phyloP scores from a whole-genome alignment of 2,113 vertebrate genomes.

The Oryctolagus cuniculus region mOryCun1.1 NC_091437.1:45430501-45431000 shows the following conservation, averaged over 20 bases:
- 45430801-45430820: not conserved
- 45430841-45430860: conserved; percentile 35
- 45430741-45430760: not conserved
- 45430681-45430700: not conserved
- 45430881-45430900: not conserved
- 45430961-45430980: not conserved
- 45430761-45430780: not conserved
- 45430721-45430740: not conserved
- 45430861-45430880: conserved; percentile 17
- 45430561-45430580: not conserved
- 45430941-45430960: conserved; percentile 17
- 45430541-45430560: not conserved
- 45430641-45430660: not conserved
- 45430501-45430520: not conserved
- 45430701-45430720: not conserved
- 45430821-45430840: not conserved
- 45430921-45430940: conserved; percentile 28
- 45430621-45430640: not conserved
- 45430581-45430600: not conserved
- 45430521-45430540: not conserved
- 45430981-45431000: not conserved
- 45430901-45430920: conserved; percentile 64
- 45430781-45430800: not conserved
- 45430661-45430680: not conserved
- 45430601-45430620: not conserved